Evolutionary conservation across 2,888 invertebrate species (phyloP), one percentile per base, ranked within the genome.

Genomic region (Trissoscelio sp.): DNA sequence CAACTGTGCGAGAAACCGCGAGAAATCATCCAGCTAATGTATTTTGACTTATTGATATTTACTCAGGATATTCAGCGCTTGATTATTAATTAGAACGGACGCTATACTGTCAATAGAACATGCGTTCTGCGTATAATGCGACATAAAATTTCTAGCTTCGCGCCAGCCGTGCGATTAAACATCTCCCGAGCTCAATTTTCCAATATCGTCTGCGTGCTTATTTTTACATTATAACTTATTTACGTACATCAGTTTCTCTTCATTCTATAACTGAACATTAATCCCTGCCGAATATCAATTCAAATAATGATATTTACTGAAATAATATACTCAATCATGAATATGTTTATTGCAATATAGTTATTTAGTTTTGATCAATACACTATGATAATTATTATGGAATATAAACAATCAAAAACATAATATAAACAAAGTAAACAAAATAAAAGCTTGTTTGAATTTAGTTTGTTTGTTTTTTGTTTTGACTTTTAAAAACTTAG

Each of bases 211-310:
- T 22, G 28, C 48, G 9, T 11, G 20, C 4, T 48, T 64, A 64
- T 64, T 48, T 48, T 48, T 48, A 64, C 12, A 34, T 16, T 18
- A 22, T 12, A 22, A 4, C 14, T 48, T 64, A 64, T 64, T 64
- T 64, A 48, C 22, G 48, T 48, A 14, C 48, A 11, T 1, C 0
- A 37, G 14, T 24, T 44, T 60, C 42, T 42, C 20, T 42, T 20
- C 37, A 6, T 16, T 28, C 60, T 24, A 44, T 20, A 62, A 46
- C 44, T 24, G 6, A n/a, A n/a, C n/a, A n/a, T n/a, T n/a, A n/a
- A n/a, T n/a, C n/a, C n/a, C n/a, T n/a, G n/a, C n/a, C n/a, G n/a
- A n/a, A n/a, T n/a, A n/a, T n/a, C n/a, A n/a, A n/a, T n/a, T n/a
- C n/a, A n/a, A n/a, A n/a, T n/a, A n/a, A n/a, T n/a, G n/a, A n/a